Conservation (phyloP, 2,888 invertebrate genomes). For the Hypomecis punctinalis region DNA sequence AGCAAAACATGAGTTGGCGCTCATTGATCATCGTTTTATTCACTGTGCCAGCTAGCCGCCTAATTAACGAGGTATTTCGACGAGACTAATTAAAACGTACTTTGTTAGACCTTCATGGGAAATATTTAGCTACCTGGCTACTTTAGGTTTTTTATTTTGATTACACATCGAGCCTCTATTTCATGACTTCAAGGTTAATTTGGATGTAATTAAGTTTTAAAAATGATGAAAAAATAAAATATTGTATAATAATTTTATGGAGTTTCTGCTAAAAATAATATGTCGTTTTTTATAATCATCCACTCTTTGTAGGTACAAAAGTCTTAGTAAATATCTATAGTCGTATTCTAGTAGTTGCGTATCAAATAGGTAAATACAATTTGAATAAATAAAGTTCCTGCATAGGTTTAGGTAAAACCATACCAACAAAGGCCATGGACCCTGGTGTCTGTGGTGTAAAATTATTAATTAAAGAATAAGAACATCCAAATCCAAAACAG, state of each 20-base stretch:
- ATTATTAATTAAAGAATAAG: too few relatives aligned
- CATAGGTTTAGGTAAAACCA: too few relatives aligned
- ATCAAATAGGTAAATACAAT: too few relatives aligned
- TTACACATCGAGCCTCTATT: neutral
- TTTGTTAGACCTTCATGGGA: slow-evolving; percentile 29
- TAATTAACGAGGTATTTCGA: slow-evolving; percentile 37
- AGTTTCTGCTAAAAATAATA: too few relatives aligned
- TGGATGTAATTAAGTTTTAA: slow-evolving; percentile 18
- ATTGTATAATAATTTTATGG: neutral
- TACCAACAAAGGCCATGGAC: too few relatives aligned
- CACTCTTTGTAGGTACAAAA: too few relatives aligned
- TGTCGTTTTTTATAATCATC: too few relatives aligned
- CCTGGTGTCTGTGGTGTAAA: too few relatives aligned
- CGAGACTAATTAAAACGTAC: slow-evolving; percentile 38
- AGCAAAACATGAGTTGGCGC: neutral
- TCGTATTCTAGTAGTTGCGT: too few relatives aligned
- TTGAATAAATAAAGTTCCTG: too few relatives aligned
- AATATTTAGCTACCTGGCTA: slow-evolving; percentile 15
- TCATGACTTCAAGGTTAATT: slow-evolving; percentile 22
- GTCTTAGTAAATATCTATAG: too few relatives aligned
- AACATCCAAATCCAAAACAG: too few relatives aligned
- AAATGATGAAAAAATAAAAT: slow-evolving; percentile 5
- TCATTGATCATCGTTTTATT: slow-evolving; percentile 8
- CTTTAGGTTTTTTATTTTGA: slow-evolving; percentile 16
- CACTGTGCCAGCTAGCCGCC: slow-evolving; percentile 11